Conservation (phyloP, 2,888 invertebrate species). For the Tiliacea aurago region DNA sequence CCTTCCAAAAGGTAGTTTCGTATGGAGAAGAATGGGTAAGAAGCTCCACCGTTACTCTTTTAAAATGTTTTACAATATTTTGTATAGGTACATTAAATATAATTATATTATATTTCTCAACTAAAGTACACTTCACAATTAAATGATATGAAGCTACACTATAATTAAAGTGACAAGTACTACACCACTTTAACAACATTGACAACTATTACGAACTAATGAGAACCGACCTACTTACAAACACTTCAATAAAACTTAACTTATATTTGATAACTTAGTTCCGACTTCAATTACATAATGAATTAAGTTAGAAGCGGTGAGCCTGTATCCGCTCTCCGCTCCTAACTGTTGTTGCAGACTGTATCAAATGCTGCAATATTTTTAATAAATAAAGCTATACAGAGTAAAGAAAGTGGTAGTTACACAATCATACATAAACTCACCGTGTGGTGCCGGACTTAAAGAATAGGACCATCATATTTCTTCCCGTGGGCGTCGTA, state of each 20-base stretch:
- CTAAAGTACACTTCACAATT: slow-evolving; percentile 21
- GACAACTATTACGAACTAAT: slow-evolving; percentile 49
- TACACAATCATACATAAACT: no score
- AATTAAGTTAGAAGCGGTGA: slow-evolving; percentile 34
- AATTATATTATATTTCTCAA: not conserved
- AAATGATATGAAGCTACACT: slow-evolving; percentile 12
- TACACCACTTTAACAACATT: slow-evolving; percentile 15
- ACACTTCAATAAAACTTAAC: slow-evolving; percentile 66
- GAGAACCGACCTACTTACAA: slow-evolving; percentile 63
- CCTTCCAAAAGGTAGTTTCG: no score
- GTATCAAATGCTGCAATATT: not conserved
- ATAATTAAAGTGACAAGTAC: slow-evolving; percentile 25
- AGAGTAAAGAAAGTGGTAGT: no score
- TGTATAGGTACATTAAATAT: no score
- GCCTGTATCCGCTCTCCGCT: slow-evolving; percentile 21
- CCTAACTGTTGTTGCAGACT: no score
- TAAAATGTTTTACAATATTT: no score
- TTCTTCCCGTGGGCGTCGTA: no score
- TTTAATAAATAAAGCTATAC: not conserved
- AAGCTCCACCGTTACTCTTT: no score
- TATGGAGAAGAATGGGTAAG: no score
- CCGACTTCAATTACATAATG: slow-evolving; percentile 64
- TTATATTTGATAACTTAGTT: slow-evolving; percentile 70
- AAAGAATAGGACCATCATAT: no score
- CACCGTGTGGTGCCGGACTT: no score